phyloP scores from a whole-genome alignment of 2,797 vertebrate genomes.

The Hydrophis major region DNA sequence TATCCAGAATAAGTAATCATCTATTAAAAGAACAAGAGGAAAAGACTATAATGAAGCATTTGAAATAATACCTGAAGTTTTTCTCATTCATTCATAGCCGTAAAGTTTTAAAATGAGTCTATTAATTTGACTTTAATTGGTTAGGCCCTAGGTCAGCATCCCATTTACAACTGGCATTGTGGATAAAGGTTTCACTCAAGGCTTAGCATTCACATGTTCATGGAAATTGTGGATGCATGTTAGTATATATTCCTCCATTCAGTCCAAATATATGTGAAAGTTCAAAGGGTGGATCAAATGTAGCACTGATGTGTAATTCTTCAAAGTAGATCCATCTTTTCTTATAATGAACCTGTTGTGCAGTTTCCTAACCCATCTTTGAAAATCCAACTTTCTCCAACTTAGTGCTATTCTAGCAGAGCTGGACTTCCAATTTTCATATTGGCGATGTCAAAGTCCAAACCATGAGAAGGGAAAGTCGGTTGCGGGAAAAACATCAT shows the following conservation, averaged over 20 bases:
- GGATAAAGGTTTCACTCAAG: no score
- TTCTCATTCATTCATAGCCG: not conserved
- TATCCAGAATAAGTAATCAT: not conserved
- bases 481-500: not conserved
- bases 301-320: not conserved
- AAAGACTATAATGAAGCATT: fast-evolving
- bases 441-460: not conserved
- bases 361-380: not conserved
- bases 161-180: not conserved
- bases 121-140: not conserved
- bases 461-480: not conserved
- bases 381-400: not conserved
- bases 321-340: not conserved
- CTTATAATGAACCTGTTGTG: not conserved
- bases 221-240: not conserved
- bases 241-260: not conserved
- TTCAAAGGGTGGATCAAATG: not conserved
- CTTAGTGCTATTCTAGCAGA: not conserved
- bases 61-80: not conserved
- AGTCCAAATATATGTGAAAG: not conserved
- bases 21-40: not conserved
- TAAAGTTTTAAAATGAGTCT: not conserved
- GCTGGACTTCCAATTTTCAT: not conserved
- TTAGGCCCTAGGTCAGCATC: not conserved
- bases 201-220: not conserved